Base-by-base conservation (phyloP, 2,888 invertebrate species). In the Mesochorus sp. region DNA sequence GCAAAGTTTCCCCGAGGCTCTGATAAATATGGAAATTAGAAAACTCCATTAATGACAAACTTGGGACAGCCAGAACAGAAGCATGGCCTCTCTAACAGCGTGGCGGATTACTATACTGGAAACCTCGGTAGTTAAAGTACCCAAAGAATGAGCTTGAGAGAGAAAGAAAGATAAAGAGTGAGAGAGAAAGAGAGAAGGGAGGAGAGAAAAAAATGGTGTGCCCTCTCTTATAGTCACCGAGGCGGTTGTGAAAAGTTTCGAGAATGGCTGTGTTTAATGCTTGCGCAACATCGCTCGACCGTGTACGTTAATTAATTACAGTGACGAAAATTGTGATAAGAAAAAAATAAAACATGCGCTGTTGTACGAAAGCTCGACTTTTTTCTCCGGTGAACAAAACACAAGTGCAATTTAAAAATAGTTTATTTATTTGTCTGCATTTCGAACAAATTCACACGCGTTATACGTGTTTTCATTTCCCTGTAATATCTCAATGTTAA, bases 21-120 rank as follows among this genome's bases (percentile, higher is more conserved):
- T 82, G 83, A 86, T 85, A 86, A 86, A 85, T 86, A 86, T 86
- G 86, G 83, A 85, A 85, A 86, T 86, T 84, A 80, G 81, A 64
- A 82, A 84, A 82, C 76, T 81, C 80, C 75, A 79, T 80, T 81
- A 81, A 81, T 80, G 76, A 68, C 67, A 80, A 81, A 80, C 80
- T 81, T 76, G 76, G 78, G 64, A 76, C 47, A 72, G 61, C 39
- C 44, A 62, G 61, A 42, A 62, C 71, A 71, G 71, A 31, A 71
- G 51, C 53, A 62, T 28, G 14, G 26, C 10, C 21, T 0, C 5
- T 24, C 21, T 55, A 8, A 47, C 34, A 57, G 55, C 68, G 24
- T 31, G 10, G 53, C 55, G 31, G 61, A 51, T 67, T 47, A 17
- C 74, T 74, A 47, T 44, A 59, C 59, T 14, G 19, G 51, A 59